Percentiles rank a stretch among this genome's conserved stretches.
phyloP scores from a whole-genome alignment of 2,888 invertebrate species.

The Taenaris catops region DNA sequence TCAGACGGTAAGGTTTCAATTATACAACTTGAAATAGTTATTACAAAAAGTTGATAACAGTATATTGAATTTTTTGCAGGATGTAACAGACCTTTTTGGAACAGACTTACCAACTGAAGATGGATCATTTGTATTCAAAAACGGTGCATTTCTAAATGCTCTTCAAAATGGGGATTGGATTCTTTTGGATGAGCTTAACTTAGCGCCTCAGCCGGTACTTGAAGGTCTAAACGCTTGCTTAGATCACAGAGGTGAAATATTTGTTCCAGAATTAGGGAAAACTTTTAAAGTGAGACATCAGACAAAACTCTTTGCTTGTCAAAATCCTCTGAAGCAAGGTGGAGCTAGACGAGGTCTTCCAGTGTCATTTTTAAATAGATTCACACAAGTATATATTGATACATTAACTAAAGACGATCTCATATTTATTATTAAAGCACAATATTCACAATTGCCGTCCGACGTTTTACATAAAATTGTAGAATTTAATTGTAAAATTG shows the following conservation, averaged over 20 bases:
- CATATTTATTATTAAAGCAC: conserved; percentile 81
- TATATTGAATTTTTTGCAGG: conserved; percentile 83
- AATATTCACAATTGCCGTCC: conserved; percentile 81
- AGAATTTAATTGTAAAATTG: conserved; percentile 85
- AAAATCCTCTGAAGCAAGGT: conserved; percentile 97
- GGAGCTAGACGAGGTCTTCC: conserved; percentile 98
- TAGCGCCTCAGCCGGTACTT: conserved; percentile 98
- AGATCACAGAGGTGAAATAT: conserved; percentile 98
- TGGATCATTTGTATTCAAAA: conserved; percentile 96
- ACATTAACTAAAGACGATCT: conserved; percentile 84
- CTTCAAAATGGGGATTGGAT: conserved; percentile 97
- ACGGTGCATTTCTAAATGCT: conserved; percentile 96
- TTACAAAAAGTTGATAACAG: too few relatives aligned
- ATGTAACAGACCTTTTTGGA: conserved; percentile 98
- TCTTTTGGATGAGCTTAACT: conserved; percentile 97
- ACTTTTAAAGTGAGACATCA: conserved; percentile 87
- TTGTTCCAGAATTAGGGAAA: conserved; percentile 94
- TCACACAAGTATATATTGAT: conserved; percentile 91
- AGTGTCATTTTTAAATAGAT: conserved; percentile 97
- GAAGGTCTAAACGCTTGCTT: conserved; percentile 99
- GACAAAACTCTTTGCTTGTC: conserved; percentile 97
- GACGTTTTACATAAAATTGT: conserved; percentile 86
- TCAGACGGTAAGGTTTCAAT: conserved; percentile 91
- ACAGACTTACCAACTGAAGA: conserved; percentile 97
- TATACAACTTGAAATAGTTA: too few relatives aligned